Conservation (phyloP, 2,888 invertebrate genomes). For the Desoria tigrina region DNA sequence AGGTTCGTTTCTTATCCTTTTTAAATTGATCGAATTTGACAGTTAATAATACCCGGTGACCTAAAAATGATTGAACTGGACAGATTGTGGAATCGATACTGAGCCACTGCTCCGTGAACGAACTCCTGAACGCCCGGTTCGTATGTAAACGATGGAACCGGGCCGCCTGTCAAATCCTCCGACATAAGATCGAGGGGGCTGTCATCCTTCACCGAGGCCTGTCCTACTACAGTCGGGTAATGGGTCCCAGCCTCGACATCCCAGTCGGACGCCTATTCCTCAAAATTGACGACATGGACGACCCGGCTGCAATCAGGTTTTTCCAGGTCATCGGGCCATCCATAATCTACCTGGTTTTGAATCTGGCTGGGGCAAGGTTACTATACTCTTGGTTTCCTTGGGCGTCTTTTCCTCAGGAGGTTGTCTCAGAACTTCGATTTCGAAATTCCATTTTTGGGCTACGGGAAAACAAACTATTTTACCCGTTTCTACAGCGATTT, state of each 20-base stretch:
- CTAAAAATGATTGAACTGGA: too few relatives aligned
- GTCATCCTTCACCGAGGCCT: conserved; percentile 38
- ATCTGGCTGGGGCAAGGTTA: conserved; percentile 32
- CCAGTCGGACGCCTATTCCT: conserved; percentile 42
- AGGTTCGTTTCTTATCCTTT: background rate
- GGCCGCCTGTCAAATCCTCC: conserved; percentile 28
- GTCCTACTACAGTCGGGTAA: conserved; percentile 34
- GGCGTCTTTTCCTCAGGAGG: too few relatives aligned
- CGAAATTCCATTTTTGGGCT: too few relatives aligned
- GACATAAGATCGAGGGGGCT: conserved; percentile 38
- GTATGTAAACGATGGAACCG: conserved; percentile 35
- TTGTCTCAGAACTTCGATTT: too few relatives aligned
- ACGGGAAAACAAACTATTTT: too few relatives aligned
- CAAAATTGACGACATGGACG: conserved; percentile 35
- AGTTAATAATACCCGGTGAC: background rate
- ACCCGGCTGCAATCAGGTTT: conserved; percentile 21
- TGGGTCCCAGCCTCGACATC: conserved; percentile 35
- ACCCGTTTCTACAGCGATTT: too few relatives aligned
- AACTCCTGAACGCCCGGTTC: conserved; percentile 25
- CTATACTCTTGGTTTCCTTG: too few relatives aligned
- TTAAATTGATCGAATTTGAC: background rate
- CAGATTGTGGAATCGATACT: too few relatives aligned
- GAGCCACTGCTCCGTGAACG: conserved; percentile 16
- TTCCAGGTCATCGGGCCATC: conserved; percentile 36
- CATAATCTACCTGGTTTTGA: conserved; percentile 30